A percentile compares a stretch with the other conserved stretches of the same genome.
phyloP scores from a whole-genome alignment of 2,888 invertebrate species.

The Napeogenes sylphis region DNA sequence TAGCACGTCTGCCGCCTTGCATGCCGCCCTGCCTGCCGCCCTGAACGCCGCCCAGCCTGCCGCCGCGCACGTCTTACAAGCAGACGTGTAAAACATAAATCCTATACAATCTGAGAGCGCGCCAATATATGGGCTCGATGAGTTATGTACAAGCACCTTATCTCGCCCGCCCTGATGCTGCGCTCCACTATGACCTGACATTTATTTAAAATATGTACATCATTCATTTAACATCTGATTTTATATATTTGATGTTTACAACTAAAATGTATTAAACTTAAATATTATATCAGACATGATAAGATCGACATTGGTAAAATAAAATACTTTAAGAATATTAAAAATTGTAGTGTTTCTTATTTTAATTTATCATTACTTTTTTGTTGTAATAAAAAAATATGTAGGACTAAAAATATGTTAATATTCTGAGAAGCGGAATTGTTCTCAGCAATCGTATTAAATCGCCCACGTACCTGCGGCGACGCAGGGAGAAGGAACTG shows the following conservation, averaged over 20 bases:
- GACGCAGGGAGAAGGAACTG: constrained; percentile 14
- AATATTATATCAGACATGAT: too few species aligned
- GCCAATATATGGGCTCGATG: constrained; percentile 40
- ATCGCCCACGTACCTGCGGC: constrained; percentile 37
- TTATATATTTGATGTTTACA: too few species aligned
- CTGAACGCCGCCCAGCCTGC: too few species aligned
- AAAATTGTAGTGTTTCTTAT: too few species aligned
- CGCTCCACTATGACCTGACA: constrained; percentile 9
- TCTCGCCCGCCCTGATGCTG: constrained; percentile 30
- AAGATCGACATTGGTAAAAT: too few species aligned
- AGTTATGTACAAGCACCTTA: constrained; percentile 39
- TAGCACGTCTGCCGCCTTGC: background rate
- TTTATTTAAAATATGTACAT: background rate
- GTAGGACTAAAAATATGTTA: too few species aligned
- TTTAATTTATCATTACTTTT: background rate
- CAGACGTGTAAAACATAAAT: constrained; percentile 38
- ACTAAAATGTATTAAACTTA: too few species aligned
- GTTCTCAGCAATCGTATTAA: constrained; percentile 35
- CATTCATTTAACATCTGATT: background rate
- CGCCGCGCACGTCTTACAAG: constrained; percentile 29
- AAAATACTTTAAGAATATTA: too few species aligned
- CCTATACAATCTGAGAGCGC: constrained; percentile 38
- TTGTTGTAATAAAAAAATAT: background rate
- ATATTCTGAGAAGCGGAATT: constrained; percentile 20
- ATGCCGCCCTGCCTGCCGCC: too few species aligned